Evolutionary conservation across 2,113 vertebrate species (phyloP), one percentile per base, ranked within the genome.

Genomic region (Pollachius pollachius): DNA sequence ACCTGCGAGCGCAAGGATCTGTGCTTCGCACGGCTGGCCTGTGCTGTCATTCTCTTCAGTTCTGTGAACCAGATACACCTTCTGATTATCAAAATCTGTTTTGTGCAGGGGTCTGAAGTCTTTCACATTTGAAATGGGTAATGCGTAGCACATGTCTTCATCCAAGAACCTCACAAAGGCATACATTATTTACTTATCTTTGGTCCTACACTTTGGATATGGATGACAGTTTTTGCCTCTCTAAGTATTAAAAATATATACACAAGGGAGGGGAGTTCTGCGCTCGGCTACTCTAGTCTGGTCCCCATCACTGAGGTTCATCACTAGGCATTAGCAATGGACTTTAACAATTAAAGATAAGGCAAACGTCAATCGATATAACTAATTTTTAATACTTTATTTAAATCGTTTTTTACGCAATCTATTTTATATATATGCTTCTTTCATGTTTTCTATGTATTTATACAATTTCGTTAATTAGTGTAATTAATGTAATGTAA

Each of bases 1-100:
- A 97, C 96, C 96, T 96, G 96, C 95, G 92, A 97, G 93, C 84
- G 95, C 96, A 92, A 98, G 94, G 89, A 98, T 96, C 91, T 96
- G 95, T 89, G 96, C 96, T 91, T 94, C 93, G 91, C 94, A 74
- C 92, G 94, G 91, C 85, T 93, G 94, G 89, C 94, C 95, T 90
- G 93, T 89, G 86, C 82, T 84, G 85, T 13, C 41, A 48, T 89
- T 85, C 68, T 23, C 19, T 8, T 88, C 87, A 89, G 90, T 90
- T 93, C 90, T 94, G 94, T 95, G 93, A 83, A 96, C 96, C 62
- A 95, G 87, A 94, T 96, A 97, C 86, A 98, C 95, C 95, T 97
- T 97, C 94, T 95, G 94, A 92, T 95, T 93, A 92, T 97, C 95
- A 93, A 97, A 97, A 92, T 98, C 96, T 89, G 94, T 90, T 83